Conservation (phyloP, 2,113 vertebrate genomes). For the rat (Rattus norvegicus) region DNA sequence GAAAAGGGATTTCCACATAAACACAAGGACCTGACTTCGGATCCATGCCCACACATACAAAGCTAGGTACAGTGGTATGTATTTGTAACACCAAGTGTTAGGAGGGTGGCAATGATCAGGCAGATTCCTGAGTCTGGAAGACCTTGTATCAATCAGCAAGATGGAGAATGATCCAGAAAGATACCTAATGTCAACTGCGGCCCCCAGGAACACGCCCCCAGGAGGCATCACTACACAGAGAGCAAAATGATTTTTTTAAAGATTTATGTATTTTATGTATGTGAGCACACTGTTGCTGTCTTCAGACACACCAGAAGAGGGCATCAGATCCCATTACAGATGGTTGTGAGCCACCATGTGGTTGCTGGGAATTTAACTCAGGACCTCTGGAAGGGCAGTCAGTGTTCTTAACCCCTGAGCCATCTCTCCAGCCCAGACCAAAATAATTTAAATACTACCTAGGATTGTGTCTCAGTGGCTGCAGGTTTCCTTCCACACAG, state of each 20-base stretch:
- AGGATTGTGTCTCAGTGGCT: neutral
- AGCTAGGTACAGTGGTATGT: too few relatives aligned
- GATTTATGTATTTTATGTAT: too few relatives aligned
- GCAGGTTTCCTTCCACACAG: neutral
- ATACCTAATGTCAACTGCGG: neutral
- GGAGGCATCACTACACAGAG: neutral
- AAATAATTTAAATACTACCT: neutral
- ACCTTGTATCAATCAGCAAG: neutral
- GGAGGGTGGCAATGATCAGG: neutral
- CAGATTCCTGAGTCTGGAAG: too few relatives aligned
- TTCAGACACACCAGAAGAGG: too few relatives aligned
- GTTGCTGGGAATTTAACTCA: too few relatives aligned
- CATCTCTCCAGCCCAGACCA: too few relatives aligned
- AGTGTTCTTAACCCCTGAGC: too few relatives aligned
- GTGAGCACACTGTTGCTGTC: too few relatives aligned
- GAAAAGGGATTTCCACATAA: neutral
- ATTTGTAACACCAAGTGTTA: neutral
- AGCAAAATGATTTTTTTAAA: neutral
- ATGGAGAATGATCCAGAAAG: neutral
- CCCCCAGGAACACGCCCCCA: neutral
- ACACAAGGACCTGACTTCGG: neutral
- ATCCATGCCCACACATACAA: neutral
- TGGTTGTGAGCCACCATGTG: too few relatives aligned
- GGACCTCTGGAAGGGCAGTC: too few relatives aligned
- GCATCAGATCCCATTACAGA: too few relatives aligned